phyloP scores from a whole-genome alignment of 2,888 invertebrate species.

The Ectemnius continuus region DNA sequence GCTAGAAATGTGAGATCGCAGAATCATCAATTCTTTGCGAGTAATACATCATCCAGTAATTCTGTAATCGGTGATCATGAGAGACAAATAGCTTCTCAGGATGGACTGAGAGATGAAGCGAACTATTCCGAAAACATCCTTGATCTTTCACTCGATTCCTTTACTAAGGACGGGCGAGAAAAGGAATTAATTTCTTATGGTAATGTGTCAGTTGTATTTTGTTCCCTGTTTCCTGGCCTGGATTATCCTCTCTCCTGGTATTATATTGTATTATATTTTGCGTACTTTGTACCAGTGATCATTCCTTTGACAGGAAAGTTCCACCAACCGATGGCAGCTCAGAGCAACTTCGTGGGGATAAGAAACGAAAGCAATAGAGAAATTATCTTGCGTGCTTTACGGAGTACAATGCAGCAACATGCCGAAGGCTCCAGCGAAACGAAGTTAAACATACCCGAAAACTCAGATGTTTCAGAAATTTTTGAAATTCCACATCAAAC shows the following conservation, averaged over 20 bases:
- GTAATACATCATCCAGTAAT: background rate
- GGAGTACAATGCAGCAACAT: conserved; percentile 19
- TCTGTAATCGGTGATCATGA: background rate
- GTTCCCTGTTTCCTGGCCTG: no score
- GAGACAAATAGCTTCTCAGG: background rate
- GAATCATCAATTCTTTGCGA: background rate
- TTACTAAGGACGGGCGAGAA: conserved; percentile 5
- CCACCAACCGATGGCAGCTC: background rate
- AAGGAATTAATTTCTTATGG: conserved; percentile 18
- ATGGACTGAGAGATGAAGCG: conserved; percentile 4
- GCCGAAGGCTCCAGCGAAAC: background rate
- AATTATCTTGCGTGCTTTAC: conserved; percentile 28
- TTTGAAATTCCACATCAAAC: background rate
- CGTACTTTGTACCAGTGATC: background rate
- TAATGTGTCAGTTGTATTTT: conserved; percentile 1
- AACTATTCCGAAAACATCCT: conserved; percentile 19
- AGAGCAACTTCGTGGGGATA: background rate
- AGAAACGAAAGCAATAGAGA: conserved; percentile 22
- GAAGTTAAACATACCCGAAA: background rate
- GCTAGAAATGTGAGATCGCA: background rate
- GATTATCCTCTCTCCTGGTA: background rate
- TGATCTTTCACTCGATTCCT: background rate
- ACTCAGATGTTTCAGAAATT: background rate
- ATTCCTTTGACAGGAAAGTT: background rate
- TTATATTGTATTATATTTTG: background rate